Percentiles rank a stretch among this genome's conserved stretches.
Conservation (phyloP, 2,797 vertebrate genomes). For the Tolypeutes matacus region DNA sequence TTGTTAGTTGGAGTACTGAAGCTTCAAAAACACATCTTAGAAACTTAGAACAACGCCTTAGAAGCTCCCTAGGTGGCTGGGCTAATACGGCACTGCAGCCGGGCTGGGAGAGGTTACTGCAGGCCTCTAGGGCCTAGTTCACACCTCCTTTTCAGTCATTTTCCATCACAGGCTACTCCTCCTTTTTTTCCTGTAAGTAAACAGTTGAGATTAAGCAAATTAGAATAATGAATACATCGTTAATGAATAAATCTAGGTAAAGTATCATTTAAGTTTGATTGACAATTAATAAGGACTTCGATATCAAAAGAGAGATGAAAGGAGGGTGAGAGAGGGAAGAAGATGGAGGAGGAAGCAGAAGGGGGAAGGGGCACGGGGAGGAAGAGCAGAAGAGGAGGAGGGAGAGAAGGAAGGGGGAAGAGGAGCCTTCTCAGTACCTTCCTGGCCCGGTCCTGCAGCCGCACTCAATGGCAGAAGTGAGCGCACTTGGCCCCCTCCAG, state of each 20-base stretch:
- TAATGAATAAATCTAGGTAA: not conserved
- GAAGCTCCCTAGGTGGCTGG: not conserved
- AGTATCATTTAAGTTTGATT: not conserved
- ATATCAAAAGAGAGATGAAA: not conserved
- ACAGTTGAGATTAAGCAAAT: not conserved
- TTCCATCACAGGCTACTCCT: not conserved
- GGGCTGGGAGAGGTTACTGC: rapidly evolving
- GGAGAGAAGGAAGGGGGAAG: not conserved
- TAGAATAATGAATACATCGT: not conserved
- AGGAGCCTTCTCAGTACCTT: not conserved
- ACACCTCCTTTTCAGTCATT: no score
- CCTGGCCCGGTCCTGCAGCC: not conserved
- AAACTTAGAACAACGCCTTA: not conserved
- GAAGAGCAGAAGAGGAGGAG: not conserved
- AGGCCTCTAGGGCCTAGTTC: not conserved
- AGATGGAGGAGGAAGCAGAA: not conserved
- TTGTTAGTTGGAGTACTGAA: not conserved
- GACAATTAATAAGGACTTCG: not conserved
- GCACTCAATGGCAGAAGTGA: not conserved
- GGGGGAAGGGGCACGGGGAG: not conserved
- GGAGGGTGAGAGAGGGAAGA: not conserved
- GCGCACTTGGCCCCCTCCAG: not conserved
- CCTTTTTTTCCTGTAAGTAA: not conserved
- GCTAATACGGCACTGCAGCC: no score
- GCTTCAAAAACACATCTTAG: not conserved